phyloP scores from a whole-genome alignment of 2,797 vertebrate genomes.

The Tadarida brasiliensis region DNA sequence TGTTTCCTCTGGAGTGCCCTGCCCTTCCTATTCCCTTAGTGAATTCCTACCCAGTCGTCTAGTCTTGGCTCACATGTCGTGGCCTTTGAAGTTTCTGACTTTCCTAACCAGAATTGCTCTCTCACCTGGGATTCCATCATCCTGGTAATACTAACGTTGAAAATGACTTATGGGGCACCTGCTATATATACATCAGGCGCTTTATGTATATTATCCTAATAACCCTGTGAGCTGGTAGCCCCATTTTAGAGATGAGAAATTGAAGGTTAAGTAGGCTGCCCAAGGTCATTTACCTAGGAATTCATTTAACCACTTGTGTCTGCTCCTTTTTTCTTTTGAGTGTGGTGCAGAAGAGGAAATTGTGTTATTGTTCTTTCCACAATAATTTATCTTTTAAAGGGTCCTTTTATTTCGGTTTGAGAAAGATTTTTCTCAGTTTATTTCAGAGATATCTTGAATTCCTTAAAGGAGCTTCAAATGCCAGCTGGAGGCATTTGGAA shows the following conservation, averaged over 20 bases:
- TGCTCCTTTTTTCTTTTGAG: not conserved
- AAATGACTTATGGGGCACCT: not conserved
- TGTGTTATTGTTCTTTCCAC: conserved; percentile 1
- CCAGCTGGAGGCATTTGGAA: conserved; percentile 3
- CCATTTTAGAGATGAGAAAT: not conserved
- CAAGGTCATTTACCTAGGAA: not conserved
- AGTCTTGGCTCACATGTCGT: not conserved
- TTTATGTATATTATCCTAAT: not conserved
- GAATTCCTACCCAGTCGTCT: not conserved
- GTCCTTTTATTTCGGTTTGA: conserved; percentile 22
- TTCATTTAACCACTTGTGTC: not conserved
- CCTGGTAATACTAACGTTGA: not conserved
- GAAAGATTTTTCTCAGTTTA: conserved; percentile 36
- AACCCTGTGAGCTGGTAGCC: not conserved
- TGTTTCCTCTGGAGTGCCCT: not conserved
- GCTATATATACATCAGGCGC: not conserved
- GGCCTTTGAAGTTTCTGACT: not conserved
- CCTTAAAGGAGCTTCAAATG: conserved; percentile 18
- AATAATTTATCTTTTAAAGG: not conserved
- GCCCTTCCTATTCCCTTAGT: not conserved
- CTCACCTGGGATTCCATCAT: not conserved
- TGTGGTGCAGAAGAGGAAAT: not conserved
- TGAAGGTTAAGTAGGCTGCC: too few species aligned
- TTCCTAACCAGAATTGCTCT: not conserved
- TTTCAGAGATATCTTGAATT: conserved; percentile 36